Base-by-base conservation (phyloP, 1,140 invertebrate genomes). In the Trichoplusia ni region DNA sequence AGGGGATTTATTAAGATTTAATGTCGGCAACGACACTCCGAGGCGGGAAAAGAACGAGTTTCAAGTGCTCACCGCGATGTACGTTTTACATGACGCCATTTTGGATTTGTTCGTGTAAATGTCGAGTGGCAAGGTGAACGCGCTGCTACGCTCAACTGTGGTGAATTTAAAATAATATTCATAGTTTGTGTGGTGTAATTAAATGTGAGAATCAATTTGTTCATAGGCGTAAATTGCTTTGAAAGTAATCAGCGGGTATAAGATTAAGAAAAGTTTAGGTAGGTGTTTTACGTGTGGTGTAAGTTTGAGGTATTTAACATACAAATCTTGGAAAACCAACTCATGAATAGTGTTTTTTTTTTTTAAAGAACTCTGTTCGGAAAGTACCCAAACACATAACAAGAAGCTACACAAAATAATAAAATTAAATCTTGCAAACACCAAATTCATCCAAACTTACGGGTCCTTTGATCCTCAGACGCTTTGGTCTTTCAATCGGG, bases 1-100 rank as follows among this genome's bases (percentile, higher is more conserved):
- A 87, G 79, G 86, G 78, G 79, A 82, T 89, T 90, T 90, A 90
- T 90, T 90, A 90, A 90, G 87, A 90, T 90, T 89, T 89, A 87
- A 89, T 87, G 87, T 82, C 81, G 82, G 75, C 81, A 88, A 88
- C 86, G 84, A 89, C 87, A 90, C 87, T 88, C 79, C 73, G 79
- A 82, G 86, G 84, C 86, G 86, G 86, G 79, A 88, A 89, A 90
- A 90, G 86, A 90, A 88, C 85, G 85, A 84, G 85, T 84, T 84
- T 90, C 87, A 81, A 88, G 86, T 88, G 82, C 66, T 70, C 60
- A 69, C 63, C 84, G 76, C 81, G 83, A 83, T 86, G 86, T 81
- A 82, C 80, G 82, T 84, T 82, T 85, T 84, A 81, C 82, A 85
- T 86, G 83, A 82, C 82, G 86, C 84, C 82, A 85, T 84, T 84